Evolutionary conservation across 2,797 vertebrate species (phyloP).

Genomic region (Myotis vivesi): DNA sequence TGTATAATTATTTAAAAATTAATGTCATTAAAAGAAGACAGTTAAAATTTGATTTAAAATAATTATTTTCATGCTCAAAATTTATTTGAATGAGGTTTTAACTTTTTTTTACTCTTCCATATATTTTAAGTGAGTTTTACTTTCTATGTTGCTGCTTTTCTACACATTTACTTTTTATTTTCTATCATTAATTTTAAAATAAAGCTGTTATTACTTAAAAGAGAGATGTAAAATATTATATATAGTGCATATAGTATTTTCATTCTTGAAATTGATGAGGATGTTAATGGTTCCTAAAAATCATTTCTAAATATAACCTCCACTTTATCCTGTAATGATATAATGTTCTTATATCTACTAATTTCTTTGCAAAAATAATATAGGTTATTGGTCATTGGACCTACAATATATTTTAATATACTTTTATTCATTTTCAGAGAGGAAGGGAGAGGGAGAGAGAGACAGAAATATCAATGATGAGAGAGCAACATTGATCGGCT

Average conservation of each 20-base stretch:
- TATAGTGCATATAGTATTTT: not conserved
- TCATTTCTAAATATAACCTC: not conserved
- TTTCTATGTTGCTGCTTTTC: not conserved
- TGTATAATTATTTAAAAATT: not conserved
- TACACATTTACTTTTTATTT: not conserved
- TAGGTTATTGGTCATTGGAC: not conserved
- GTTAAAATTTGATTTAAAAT: not conserved
- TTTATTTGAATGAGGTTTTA: not conserved
- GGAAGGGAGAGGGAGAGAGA: no score
- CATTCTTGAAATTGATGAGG: not conserved
- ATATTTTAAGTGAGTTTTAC: not conserved
- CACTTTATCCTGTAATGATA: not conserved
- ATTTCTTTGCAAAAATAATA: not conserved
- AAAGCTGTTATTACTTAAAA: not conserved
- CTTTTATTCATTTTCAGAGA: no score
- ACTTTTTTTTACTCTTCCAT: not conserved
- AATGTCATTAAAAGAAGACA: not conserved
- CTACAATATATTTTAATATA: no score
- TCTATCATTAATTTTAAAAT: not conserved
- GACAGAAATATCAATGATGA: no score
- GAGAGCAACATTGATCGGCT: no score
- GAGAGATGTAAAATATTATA: not conserved
- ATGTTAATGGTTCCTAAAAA: not conserved
- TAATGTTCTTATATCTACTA: not conserved
- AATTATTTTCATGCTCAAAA: not conserved